Percentiles rank a stretch among this genome's conserved stretches.
Conservation (phyloP, 2,888 invertebrate genomes). For the Quadroppia sp. region DNA sequence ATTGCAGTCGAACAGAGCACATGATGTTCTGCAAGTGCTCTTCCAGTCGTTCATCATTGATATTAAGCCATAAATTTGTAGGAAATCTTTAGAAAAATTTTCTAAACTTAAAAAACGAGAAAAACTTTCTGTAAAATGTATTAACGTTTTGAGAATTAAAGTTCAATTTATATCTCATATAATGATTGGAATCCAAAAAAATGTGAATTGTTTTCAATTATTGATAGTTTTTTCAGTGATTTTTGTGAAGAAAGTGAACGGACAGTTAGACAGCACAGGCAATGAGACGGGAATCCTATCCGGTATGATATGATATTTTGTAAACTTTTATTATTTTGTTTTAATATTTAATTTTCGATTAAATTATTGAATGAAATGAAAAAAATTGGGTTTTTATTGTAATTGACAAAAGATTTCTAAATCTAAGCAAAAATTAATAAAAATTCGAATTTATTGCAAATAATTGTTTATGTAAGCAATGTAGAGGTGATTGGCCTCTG, state of each 20-base stretch:
- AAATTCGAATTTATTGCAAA: no score
- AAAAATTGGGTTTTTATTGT: no score
- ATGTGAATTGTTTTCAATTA: neutral
- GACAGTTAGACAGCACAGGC: constrained; percentile 26
- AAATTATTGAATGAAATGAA: no score
- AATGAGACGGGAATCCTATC: constrained; percentile 40
- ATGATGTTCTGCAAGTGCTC: neutral
- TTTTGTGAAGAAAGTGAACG: neutral
- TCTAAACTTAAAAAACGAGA: neutral
- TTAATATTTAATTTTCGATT: no score
- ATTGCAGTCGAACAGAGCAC: neutral
- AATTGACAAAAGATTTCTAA: no score
- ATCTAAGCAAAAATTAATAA: no score
- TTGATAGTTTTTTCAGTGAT: neutral
- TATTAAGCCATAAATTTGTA: no score
- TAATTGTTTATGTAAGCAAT: neutral
- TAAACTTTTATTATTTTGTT: no score
- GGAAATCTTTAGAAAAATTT: neutral
- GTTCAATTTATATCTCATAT: neutral
- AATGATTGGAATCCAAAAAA: neutral
- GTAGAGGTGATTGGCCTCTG: constrained; percentile 6
- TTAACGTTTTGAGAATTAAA: neutral
- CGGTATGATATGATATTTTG: constrained; percentile 12
- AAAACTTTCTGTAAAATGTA: neutral
- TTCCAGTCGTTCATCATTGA: constrained; percentile 12